phyloP scores from a whole-genome alignment of 2,888 invertebrate genomes.

The Agriotes lineatus region DNA sequence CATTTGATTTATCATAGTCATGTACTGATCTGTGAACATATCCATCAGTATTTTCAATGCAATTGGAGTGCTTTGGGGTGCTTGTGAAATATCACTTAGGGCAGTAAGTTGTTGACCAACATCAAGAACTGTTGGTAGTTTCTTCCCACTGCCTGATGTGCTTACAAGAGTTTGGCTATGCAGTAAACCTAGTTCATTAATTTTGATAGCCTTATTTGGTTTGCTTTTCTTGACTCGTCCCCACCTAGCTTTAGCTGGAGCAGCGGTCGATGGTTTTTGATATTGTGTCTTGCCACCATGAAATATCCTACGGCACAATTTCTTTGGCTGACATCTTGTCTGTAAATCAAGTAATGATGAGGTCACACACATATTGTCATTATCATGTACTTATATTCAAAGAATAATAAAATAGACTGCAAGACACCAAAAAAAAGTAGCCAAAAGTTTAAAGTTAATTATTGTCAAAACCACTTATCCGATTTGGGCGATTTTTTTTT shows the following conservation, averaged over 20 bases:
- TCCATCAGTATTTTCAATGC: conserved; percentile 89
- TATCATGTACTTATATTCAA: too few species aligned
- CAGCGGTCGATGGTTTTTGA: conserved; percentile 59
- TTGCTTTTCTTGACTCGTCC: conserved; percentile 74
- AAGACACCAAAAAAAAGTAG: too few species aligned
- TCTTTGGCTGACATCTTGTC: conserved; percentile 65
- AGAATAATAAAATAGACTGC: too few species aligned
- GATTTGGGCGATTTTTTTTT: too few species aligned
- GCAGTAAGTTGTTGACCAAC: conserved; percentile 92
- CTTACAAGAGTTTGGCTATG: conserved; percentile 91
- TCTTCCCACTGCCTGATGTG: conserved; percentile 83
- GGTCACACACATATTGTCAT: too few species aligned
- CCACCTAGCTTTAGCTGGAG: conserved; percentile 66
- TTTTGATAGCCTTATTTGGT: conserved; percentile 78
- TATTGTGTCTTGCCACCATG: conserved; percentile 64
- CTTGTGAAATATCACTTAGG: conserved; percentile 81
- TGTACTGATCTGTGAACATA: conserved; percentile 86
- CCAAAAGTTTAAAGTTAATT: too few species aligned
- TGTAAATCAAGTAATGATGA: conserved; percentile 21
- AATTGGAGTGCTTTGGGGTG: conserved; percentile 84
- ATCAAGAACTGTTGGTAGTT: conserved; percentile 88
- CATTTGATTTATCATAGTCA: conserved; percentile 88
- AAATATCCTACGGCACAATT: conserved; percentile 67
- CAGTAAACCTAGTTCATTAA: conserved; percentile 88
- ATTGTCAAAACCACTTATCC: too few species aligned